These are phyloP conservation scores for Gastracanthus pulcherrimus DNA, from an alignment of 2,888 invertebrate species.

Conservation along the genomic window DNA sequence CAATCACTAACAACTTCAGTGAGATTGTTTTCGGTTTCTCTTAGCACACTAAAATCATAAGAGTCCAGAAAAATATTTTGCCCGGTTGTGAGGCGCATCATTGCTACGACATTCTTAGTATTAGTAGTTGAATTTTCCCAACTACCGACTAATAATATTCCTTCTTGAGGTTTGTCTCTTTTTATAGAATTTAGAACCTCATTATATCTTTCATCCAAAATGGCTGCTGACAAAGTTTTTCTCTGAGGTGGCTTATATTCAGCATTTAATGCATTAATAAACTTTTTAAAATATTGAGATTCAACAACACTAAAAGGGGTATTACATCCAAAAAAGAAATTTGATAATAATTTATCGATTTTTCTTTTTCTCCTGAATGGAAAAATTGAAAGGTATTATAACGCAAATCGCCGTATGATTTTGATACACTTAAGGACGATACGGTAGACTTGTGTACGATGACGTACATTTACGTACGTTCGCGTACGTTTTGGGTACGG, in stretches of 20 bases:
- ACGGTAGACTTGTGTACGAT: too few species aligned
- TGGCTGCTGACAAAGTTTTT: slow-evolving; percentile 21
- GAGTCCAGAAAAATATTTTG: slow-evolving; percentile 56
- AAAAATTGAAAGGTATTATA: too few species aligned
- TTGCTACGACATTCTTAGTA: slow-evolving; percentile 46
- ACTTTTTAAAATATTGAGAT: slow-evolving; percentile 54
- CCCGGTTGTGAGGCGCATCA: slow-evolving; percentile 28
- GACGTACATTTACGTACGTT: too few species aligned
- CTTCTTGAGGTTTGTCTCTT: not conserved
- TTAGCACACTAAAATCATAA: slow-evolving; percentile 54
- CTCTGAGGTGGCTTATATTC: slow-evolving; percentile 52
- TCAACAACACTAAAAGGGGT: slow-evolving; percentile 57
- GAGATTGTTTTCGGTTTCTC: slow-evolving; percentile 41
- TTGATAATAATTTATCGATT: slow-evolving; percentile 48
- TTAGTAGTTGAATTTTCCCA: slow-evolving; percentile 52
- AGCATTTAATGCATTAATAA: slow-evolving; percentile 48
- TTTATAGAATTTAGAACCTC: not conserved
- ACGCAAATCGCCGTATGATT: too few species aligned
- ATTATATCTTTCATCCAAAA: slow-evolving; percentile 3
- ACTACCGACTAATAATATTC: slow-evolving; percentile 51
- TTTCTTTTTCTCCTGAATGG: too few species aligned
- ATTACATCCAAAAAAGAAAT: slow-evolving; percentile 58
- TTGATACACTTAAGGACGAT: too few species aligned
- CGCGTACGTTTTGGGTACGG: too few species aligned
- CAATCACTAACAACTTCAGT: not conserved